Base-by-base conservation (phyloP, 2,888 invertebrate genomes). In the Melanostoma scalare region DNA sequence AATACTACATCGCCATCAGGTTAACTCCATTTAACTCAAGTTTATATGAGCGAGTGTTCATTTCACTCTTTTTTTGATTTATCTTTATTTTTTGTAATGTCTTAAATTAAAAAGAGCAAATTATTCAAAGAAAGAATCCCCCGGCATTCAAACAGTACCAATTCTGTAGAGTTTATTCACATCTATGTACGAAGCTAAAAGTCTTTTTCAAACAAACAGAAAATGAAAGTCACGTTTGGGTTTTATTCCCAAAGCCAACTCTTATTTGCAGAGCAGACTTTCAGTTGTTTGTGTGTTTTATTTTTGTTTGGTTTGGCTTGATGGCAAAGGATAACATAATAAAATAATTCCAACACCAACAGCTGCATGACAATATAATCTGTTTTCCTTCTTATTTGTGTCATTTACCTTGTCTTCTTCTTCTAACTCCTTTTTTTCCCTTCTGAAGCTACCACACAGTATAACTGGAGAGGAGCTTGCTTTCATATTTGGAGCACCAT, bases 391-490 rank as follows among this genome's bases (percentile, higher is more conserved):
- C 50, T 20, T 20, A 20, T 20, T 20, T 71, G 30, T 55, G 58
- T 53, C 46, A 56, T 38, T 60, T 68, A 55, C 78, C 75, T 85
- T 55, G 71, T 77, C 74, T 78, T 79, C 67, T 61, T n/a, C 9
- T 61, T 30, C n/a, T 8, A 56, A 36, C 74, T 55, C 72, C 50
- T 60, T 50, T 85, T 72, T 9, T 77, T 67, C 76, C 68, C 76
- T 79, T 74, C 86, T 88, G 81, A 91, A 94, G 95, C 92, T 95
- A 68, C 94, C 93, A 89, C 95, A 94, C 92, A 96, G 94, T 87
- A 95, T 96, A 30, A 94, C 95, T 87, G 97, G 97, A 0, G 97
- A 97, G 89, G 97, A 98, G 89, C 89, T 98, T 88, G 95, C 97
- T 0, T 98, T 97, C 89, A 93, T 97, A 61, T 95, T 98, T 86